Evolutionary conservation across 1,140 invertebrate species (phyloP).

Genomic region (Oedothorax gibbosus): DNA sequence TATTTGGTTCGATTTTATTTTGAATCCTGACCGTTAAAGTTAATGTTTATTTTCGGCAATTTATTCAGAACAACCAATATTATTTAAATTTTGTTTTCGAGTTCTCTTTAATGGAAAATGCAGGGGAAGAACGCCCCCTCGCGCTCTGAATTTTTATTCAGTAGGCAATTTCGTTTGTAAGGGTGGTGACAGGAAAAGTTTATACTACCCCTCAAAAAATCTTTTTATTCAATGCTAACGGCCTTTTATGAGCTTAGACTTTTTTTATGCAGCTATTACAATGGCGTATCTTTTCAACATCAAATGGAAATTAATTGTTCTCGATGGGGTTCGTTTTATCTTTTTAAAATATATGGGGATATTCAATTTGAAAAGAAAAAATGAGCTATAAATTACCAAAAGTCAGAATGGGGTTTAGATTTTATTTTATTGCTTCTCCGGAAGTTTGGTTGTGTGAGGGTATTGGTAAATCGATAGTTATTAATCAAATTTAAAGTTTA

Average conservation of each 20-base stretch:
- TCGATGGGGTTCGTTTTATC: background rate
- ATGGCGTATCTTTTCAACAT: background rate
- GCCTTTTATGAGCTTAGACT: constrained; percentile 14
- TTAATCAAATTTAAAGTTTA: too few species aligned
- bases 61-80: constrained; percentile 58
- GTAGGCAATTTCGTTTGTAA: constrained; percentile 13
- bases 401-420: too few species aligned
- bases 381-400: too few species aligned
- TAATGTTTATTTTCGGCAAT: constrained; percentile 57
- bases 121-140: background rate
- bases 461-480: too few species aligned
- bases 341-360: too few species aligned
- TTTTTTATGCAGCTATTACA: background rate
- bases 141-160: constrained; percentile 34
- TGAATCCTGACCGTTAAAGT: constrained; percentile 51
- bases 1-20: constrained; percentile 56
- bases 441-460: too few species aligned
- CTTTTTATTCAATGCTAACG: constrained; percentile 4
- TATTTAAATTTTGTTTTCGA: constrained; percentile 58
- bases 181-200: constrained; percentile 34
- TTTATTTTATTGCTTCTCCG: too few species aligned
- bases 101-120: constrained; percentile 18
- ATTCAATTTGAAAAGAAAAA: too few species aligned
- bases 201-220: constrained; percentile 47
- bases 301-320: constrained; percentile 24